These are phyloP conservation scores for Ectropis grisescens DNA, from an alignment of 1,140 invertebrate genomes.

Conservation along the genomic window DNA sequence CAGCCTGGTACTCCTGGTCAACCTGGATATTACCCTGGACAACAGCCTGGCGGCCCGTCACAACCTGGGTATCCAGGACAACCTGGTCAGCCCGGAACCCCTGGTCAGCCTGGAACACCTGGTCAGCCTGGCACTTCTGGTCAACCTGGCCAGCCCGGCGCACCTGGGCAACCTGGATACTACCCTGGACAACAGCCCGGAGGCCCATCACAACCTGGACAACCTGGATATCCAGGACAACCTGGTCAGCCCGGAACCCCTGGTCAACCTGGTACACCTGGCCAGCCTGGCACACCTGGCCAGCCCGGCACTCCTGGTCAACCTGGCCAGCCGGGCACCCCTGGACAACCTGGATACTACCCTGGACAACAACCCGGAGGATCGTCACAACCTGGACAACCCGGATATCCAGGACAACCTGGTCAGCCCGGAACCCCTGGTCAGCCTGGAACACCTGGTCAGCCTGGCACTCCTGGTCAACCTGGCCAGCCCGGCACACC, in stretches of 20 bases:
- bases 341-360: constrained; percentile 3
- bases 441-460: neutral
- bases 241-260: too few species aligned
- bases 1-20: constrained; percentile 3
- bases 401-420: constrained; percentile 2
- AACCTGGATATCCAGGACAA: too few species aligned
- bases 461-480: constrained; percentile 2
- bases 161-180: constrained; percentile 7
- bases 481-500: constrained; percentile 3
- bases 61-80: constrained; percentile 5
- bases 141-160: constrained; percentile 2
- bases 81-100: neutral
- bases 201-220: constrained; percentile 1
- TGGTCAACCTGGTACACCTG: too few species aligned
- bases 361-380: constrained; percentile 2
- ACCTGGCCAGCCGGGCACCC: constrained; percentile 3
- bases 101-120: constrained; percentile 4
- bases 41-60: constrained; percentile 9
- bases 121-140: constrained; percentile 5
- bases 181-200: constrained; percentile 3
- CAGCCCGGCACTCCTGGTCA: constrained; percentile 3
- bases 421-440: neutral
- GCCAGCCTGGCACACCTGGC: constrained; percentile 4
- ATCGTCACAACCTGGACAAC: constrained; percentile 2
- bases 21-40: constrained; percentile 5